Evolutionary conservation across 2,888 invertebrate genomes (phyloP).

Genomic region (Plebejus melissa): DNA sequence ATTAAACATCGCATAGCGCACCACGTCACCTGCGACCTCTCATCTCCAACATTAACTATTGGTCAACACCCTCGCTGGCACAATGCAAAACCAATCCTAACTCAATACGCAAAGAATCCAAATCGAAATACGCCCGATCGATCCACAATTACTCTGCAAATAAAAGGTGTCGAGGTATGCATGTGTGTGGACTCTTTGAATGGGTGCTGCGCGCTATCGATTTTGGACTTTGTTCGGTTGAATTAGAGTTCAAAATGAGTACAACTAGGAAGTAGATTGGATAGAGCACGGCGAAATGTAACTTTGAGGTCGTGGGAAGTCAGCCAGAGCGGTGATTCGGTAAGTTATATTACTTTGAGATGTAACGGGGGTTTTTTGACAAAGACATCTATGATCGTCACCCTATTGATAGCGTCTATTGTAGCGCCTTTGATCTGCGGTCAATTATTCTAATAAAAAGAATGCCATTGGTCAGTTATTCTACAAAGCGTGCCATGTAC

Average conservation of each 20-base stretch:
- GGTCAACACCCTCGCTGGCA: slow-evolving; percentile 65
- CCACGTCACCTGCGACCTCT: slow-evolving; percentile 74
- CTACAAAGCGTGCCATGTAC: neutral
- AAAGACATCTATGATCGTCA: slow-evolving; percentile 43
- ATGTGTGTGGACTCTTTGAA: slow-evolving; percentile 68
- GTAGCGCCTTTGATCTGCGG: slow-evolving; percentile 4
- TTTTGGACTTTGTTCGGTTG: slow-evolving; percentile 44
- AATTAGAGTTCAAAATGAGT: slow-evolving; percentile 45
- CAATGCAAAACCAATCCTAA: slow-evolving; percentile 45
- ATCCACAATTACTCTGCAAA: slow-evolving; percentile 42
- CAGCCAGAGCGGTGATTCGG: slow-evolving; percentile 52
- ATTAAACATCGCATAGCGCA: slow-evolving; percentile 54
- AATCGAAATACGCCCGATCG: slow-evolving; percentile 43
- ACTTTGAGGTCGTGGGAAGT: slow-evolving; percentile 73
- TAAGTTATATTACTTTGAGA: slow-evolving; percentile 62
- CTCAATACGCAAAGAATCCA: slow-evolving; percentile 35
- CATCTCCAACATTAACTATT: slow-evolving; percentile 65
- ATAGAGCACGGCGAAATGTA: slow-evolving; percentile 71
- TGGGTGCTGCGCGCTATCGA: slow-evolving; percentile 50
- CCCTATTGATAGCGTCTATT: slow-evolving; percentile 18
- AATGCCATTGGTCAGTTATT: neutral
- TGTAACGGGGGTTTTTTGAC: slow-evolving; percentile 70
- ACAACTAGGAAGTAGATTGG: slow-evolving; percentile 72
- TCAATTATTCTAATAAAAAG: slow-evolving; percentile 11
- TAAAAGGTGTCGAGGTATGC: slow-evolving; percentile 54